Evolutionary conservation across 2,113 vertebrate species (phyloP).

Genomic region (Ursus arctos): DNA sequence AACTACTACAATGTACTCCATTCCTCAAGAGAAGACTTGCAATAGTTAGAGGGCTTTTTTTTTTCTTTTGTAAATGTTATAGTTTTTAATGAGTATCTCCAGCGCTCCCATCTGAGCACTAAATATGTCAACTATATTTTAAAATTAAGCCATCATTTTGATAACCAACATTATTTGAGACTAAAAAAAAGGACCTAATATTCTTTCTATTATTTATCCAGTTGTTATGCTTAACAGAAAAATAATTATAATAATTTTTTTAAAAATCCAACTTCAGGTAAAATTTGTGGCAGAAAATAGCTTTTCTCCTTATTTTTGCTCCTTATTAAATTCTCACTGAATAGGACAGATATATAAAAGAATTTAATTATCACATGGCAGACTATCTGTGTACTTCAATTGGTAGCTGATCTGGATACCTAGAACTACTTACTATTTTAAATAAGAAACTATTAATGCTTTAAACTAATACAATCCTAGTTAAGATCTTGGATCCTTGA

Average conservation of each 20-base stretch:
- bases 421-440: background rate
- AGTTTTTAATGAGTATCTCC: fast-evolving
- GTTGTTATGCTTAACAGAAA: background rate
- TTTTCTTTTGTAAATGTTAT: background rate
- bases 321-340: background rate
- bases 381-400: background rate
- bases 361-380: background rate
- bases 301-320: background rate
- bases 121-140: background rate
- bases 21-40: background rate
- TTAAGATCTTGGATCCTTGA: background rate
- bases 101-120: background rate
- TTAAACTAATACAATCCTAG: background rate
- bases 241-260: background rate
- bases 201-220: background rate
- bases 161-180: background rate
- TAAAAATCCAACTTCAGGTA: background rate
- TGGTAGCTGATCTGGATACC: background rate
- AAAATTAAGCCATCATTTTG: background rate
- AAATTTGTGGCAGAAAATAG: background rate
- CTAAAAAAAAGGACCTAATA: background rate
- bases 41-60: background rate
- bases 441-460: background rate
- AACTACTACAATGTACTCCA: background rate
- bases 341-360: background rate